Percentiles rank a stretch among this genome's conserved stretches.
phyloP scores from a whole-genome alignment of 2,113 vertebrate species.

The Pao palembangensis region DNA sequence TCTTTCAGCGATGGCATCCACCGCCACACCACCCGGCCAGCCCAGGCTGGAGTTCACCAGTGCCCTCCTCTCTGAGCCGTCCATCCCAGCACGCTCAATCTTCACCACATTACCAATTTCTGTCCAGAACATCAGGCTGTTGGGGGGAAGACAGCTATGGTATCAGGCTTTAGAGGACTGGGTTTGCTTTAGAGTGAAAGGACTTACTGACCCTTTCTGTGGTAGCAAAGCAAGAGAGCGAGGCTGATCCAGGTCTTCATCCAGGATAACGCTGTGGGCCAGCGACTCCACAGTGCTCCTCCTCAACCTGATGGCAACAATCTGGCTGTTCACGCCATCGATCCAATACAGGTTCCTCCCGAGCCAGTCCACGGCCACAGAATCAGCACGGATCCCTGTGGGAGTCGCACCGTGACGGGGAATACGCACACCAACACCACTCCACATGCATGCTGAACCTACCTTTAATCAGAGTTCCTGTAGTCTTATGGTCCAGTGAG shows the following conservation, averaged over 20 bases:
- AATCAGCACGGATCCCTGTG: conserved; percentile 81
- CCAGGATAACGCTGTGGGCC: conserved; percentile 77
- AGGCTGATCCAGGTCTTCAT: conserved; percentile 80
- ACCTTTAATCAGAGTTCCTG: conserved; percentile 85
- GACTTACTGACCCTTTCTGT: conserved; percentile 77
- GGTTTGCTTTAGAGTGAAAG: not conserved
- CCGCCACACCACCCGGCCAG: conserved; percentile 84
- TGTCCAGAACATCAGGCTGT: conserved; percentile 90
- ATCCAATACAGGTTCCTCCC: conserved; percentile 91
- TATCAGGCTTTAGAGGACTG: not conserved
- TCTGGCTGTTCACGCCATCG: conserved; percentile 76
- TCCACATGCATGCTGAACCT: not conserved
- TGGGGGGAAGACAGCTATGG: not conserved
- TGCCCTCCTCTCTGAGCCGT: conserved; percentile 75
- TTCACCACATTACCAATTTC: conserved; percentile 79
- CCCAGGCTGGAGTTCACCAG: conserved; percentile 79
- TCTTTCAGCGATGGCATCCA: conserved; percentile 76
- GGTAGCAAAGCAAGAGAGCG: conserved; percentile 82
- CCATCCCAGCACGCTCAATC: conserved; percentile 86
- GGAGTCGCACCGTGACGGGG: not conserved
- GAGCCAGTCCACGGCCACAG: conserved; percentile 87
- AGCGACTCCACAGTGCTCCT: conserved; percentile 48
- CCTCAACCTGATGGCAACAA: conserved; percentile 76
- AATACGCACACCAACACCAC: not conserved
- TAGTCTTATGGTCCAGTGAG: conserved; percentile 71